Base-by-base conservation (phyloP, 2,888 invertebrate species). In the Chromoteleia sp. region DNA sequence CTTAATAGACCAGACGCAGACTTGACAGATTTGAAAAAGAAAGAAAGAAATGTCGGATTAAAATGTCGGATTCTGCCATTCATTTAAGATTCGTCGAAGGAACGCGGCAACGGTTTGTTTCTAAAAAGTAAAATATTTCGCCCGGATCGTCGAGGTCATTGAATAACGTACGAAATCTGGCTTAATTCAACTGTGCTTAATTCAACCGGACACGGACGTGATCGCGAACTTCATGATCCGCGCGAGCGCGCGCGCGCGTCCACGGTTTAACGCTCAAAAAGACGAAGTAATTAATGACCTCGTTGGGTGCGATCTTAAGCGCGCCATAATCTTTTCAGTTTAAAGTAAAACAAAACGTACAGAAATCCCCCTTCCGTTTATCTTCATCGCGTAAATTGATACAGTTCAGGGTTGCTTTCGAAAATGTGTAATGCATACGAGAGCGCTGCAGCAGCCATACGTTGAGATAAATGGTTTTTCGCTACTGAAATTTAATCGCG, bases 371-470 rank as follows among this genome's bases (percentile, higher is more conserved):
- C 59, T 71, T 63, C 45, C 75, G 74, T 76, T 81, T 65, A 81
- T 81, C 81, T 81, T 75, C 75, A 81, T 81, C 71, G 74, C 48
- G 65, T 75, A 75, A 81, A 75, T 76, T 81, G 81, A 81, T 75
- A 67, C 30, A 71, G 75, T 65, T 67, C 48, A 36, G 36, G 41
- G 25, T 45, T 68, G 50, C 74, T 68, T 65, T 61, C n/a, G 48
- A 30, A 74, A 79, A 73, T 79, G 61, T 61, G 63, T 59, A 67
- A 56, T 59, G 65, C 71, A 79, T 68, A 30, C 48, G 25, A 19
- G 25, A 0, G 56, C 30, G 58, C 48, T 45, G 41, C 59, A 77
- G 41, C 45, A 61, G 58, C 63, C 21, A 56, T 39, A 19, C 56
- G 58, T 33, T 50, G 17, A 65, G 63, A 80, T 70, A 63, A 75